phyloP scores from a whole-genome alignment of 2,797 vertebrate genomes.

The Sebastolobus altivelis region DNA sequence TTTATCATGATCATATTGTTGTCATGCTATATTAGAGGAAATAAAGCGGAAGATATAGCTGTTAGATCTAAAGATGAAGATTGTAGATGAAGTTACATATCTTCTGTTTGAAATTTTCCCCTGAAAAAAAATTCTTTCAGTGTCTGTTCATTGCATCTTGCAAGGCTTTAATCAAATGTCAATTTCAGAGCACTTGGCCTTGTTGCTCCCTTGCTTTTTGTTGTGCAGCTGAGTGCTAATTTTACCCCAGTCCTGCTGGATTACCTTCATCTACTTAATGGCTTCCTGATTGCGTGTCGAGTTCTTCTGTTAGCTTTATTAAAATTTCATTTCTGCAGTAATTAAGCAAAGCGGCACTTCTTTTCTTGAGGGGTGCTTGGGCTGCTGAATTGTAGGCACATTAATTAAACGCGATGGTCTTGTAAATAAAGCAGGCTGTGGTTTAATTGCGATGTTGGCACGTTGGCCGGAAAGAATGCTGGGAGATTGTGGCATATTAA shows the following conservation, averaged over 20 bases:
- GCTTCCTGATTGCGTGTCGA: constrained; percentile 79
- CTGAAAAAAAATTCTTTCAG: background rate
- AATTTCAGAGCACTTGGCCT: constrained; percentile 53
- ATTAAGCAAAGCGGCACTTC: constrained; percentile 80
- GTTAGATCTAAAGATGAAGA: constrained; percentile 51
- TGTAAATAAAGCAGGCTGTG: constrained; percentile 78
- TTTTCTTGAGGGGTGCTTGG: constrained; percentile 76
- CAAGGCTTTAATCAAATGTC: constrained; percentile 68
- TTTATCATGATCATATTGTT: constrained; percentile 16
- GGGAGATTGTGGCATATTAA: constrained; percentile 65
- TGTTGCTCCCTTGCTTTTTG: constrained; percentile 50
- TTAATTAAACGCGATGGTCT: constrained; percentile 81
- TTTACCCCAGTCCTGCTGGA: constrained; percentile 75
- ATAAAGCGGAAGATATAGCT: constrained; percentile 16
- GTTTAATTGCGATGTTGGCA: constrained; percentile 73
- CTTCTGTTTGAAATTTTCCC: constrained; percentile 27
- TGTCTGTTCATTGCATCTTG: constrained; percentile 19
- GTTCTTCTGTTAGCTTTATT: constrained; percentile 81
- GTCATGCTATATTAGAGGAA: constrained; percentile 12
- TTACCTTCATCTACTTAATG: constrained; percentile 82
- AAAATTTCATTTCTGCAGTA: constrained; percentile 82
- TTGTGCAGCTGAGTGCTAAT: constrained; percentile 70
- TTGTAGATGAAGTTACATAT: constrained; percentile 17
- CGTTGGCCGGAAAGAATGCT: constrained; percentile 66
- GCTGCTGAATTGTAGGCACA: constrained; percentile 71